phyloP scores from a whole-genome alignment of 2,113 vertebrate species.

The Mobula hypostoma region DNA sequence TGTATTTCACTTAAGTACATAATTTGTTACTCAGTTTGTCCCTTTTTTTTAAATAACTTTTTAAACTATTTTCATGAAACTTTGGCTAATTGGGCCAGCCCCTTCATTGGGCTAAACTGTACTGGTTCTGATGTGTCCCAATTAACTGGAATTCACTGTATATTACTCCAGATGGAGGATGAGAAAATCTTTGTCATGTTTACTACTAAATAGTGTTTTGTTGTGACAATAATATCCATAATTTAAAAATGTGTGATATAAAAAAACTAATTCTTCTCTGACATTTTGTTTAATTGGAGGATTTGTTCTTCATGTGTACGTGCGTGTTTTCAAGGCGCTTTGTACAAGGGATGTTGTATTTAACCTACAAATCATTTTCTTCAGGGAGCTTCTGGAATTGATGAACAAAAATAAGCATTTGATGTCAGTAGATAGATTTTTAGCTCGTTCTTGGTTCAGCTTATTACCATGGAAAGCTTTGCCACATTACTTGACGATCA shows the following conservation, averaged over 20 bases:
- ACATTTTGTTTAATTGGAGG: not conserved
- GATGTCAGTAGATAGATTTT: slow-evolving; percentile 52
- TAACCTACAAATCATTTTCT: not conserved
- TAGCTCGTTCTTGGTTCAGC: slow-evolving; percentile 66
- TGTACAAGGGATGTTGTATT: not conserved
- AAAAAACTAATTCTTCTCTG: not conserved
- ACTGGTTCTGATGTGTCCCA: too few relatives aligned
- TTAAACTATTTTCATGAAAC: too few relatives aligned
- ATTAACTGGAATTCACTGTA: too few relatives aligned
- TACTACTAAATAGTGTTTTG: not conserved
- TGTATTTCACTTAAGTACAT: too few relatives aligned
- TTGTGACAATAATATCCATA: not conserved
- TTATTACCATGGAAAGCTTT: slow-evolving; percentile 56
- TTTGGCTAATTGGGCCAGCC: too few relatives aligned
- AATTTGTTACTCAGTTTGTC: too few relatives aligned
- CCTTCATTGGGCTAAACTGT: too few relatives aligned
- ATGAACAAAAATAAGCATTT: slow-evolving; percentile 55
- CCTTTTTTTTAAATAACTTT: too few relatives aligned
- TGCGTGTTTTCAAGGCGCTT: not conserved
- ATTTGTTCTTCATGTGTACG: not conserved
- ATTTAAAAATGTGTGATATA: not conserved
- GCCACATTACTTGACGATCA: slow-evolving; percentile 48
- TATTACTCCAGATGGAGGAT: not conserved
- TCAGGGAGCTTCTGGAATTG: slow-evolving; percentile 50
- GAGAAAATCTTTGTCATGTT: not conserved